Conservation (phyloP, 1,140 invertebrate species). For the Ceratosolen solmsi region DNA sequence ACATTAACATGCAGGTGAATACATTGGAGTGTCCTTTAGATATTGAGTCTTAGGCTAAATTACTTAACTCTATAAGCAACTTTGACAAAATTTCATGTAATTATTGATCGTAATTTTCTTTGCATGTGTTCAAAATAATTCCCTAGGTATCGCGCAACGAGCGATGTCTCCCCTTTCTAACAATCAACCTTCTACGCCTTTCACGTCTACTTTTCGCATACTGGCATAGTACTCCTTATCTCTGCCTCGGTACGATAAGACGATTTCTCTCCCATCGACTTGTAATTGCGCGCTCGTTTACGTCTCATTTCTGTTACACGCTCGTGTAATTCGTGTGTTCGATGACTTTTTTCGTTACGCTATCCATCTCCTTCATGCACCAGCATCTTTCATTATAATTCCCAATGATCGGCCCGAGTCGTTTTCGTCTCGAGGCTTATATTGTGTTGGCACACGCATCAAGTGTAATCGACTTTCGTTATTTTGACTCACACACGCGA, state of each 20-base stretch:
- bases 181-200: background rate
- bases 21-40: background rate
- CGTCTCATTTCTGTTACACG: constrained; percentile 23
- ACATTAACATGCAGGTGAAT: background rate
- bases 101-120: background rate
- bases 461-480: background rate
- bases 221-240: background rate
- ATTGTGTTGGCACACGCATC: background rate
- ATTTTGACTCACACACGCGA: background rate
- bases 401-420: background rate
- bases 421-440: background rate
- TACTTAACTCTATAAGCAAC: background rate
- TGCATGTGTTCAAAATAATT: background rate
- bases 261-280: background rate
- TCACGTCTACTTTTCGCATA: background rate
- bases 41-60: background rate
- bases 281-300: background rate
- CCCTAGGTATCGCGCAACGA: background rate
- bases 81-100: background rate
- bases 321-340: constrained; percentile 51
- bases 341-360: constrained; percentile 55
- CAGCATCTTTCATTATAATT: constrained; percentile 10
- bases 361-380: no score
- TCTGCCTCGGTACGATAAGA: background rate
- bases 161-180: background rate